A percentile compares a stretch with the other conserved stretches of the same genome.
Evolutionary conservation across 1,140 invertebrate species (phyloP).

Genomic region (Potamilus streckersoni): DNA sequence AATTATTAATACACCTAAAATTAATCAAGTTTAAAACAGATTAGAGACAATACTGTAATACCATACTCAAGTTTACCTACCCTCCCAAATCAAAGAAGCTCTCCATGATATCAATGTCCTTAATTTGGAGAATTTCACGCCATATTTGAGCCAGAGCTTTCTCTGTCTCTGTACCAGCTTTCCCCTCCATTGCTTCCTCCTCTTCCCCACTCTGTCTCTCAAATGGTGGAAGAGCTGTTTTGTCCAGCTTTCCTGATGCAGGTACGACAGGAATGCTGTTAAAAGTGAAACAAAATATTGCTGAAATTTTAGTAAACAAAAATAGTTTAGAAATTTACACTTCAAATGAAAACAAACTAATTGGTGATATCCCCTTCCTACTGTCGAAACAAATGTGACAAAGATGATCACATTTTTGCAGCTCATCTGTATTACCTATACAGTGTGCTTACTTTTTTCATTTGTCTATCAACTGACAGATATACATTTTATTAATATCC

Average conservation of each 20-base stretch:
- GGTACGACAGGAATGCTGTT: conserved; percentile 67
- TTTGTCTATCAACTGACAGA: too few relatives aligned
- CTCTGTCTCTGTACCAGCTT: conserved; percentile 65
- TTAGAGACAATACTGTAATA: neutral
- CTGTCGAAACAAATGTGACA: too few relatives aligned
- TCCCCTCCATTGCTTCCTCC: conserved; percentile 58
- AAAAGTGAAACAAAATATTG: conserved; percentile 5
- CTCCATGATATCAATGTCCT: conserved; percentile 68
- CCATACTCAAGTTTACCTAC: conserved; percentile 37
- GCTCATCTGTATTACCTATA: too few relatives aligned
- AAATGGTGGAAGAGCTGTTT: conserved; percentile 64
- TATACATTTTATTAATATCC: too few relatives aligned
- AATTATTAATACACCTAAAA: neutral
- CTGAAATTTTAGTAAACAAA: neutral
- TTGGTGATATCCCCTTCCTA: too few relatives aligned
- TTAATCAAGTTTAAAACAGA: neutral
- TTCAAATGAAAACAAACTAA: too few relatives aligned
- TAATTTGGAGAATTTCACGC: conserved; percentile 61
- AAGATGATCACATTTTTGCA: too few relatives aligned
- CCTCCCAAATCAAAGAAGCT: conserved; percentile 71
- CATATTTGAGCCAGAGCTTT: conserved; percentile 64
- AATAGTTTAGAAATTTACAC: too few relatives aligned
- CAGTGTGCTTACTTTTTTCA: too few relatives aligned
- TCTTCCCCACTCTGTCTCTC: conserved; percentile 47
- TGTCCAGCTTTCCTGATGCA: conserved; percentile 68